phyloP scores from a whole-genome alignment of 2,797 vertebrate genomes.

The Sebastes vulpes region DNA sequence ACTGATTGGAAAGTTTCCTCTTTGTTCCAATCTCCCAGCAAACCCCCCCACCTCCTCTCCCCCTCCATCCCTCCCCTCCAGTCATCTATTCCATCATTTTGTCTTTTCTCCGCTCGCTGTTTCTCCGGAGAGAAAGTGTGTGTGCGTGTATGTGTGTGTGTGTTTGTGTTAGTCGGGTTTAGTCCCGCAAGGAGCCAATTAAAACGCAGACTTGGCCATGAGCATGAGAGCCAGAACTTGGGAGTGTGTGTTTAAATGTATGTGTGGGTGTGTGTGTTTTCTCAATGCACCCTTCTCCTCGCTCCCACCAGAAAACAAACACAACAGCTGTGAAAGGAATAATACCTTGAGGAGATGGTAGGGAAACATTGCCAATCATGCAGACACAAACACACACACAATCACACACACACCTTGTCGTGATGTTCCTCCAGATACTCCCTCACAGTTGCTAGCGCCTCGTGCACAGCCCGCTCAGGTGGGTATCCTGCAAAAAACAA shows the following conservation, averaged over 20 bases:
- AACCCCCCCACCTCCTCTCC: no score
- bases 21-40: conserved; percentile 37
- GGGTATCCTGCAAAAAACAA: conserved; percentile 88
- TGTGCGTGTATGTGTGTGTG: conserved; percentile 30
- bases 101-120: conserved; percentile 63
- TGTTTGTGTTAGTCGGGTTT: conserved; percentile 66
- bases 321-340: conserved; percentile 80
- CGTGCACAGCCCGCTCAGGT: conserved; percentile 87
- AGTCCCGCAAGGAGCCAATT: conserved; percentile 86
- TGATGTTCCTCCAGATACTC: conserved; percentile 90
- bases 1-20: conserved; percentile 73
- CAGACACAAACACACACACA: conserved; percentile 73
- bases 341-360: conserved; percentile 74
- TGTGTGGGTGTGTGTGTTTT: conserved; percentile 41
- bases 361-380: conserved; percentile 63
- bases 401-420: conserved; percentile 83
- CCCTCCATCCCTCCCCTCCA: conserved; percentile 40
- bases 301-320: conserved; percentile 74
- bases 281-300: conserved; percentile 50
- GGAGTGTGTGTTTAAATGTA: conserved; percentile 55
- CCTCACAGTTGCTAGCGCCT: conserved; percentile 87
- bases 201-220: conserved; percentile 81
- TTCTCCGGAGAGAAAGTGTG: conserved; percentile 51
- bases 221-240: conserved; percentile 63
- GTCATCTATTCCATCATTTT: conserved; percentile 77